Evolutionary conservation across 2,888 invertebrate species (phyloP), one percentile per base, ranked within the genome.

Genomic region (Hecatera dysodea): DNA sequence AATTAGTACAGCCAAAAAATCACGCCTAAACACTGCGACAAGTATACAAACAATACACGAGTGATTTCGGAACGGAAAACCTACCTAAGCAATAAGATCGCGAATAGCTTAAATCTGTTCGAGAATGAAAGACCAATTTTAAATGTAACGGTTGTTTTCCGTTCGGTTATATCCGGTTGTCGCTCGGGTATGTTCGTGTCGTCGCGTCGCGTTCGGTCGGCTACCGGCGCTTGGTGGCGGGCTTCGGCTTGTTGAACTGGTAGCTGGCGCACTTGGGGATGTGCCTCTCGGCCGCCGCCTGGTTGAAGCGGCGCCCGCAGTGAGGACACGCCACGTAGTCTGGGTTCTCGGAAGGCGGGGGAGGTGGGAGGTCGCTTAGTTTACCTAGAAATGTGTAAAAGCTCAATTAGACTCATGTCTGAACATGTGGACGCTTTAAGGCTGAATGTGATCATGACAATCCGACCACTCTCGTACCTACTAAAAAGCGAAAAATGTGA

Each of bases 321-420:
- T 98, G 98, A 0, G 99, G 99, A 89, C 99, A 99, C 88, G 97
- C 97, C 29, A 98, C 97, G 94, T 99, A 99, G 95, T 99, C 98
- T 0, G 98, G 98, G 90, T 98, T 99, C 90, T 98, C 98, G 0
- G 98, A 97, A 0, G 98, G 98, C 2, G 99, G 98, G 0, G 99
- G 99, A 0, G 99, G 99, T 0, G 98, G 98, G 57, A 99, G 96
- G 91, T 99, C 98, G 72, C 98, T 97, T 46, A 99, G 92, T 89
- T 98, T 98, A 27, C 96, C 96, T 96, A 87, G 6, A 56, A 52
- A 50, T 24, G 3, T 5, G 7, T n/a, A 33, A 52, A 39, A 29
- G 0, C 36, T 64, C 8, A 50, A 33, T 62, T 61, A 39, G 15
- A 39, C 39, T n/a, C 0, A 39, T 11, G 36, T 12, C 39, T 39